phyloP scores from a whole-genome alignment of 2,888 invertebrate species.

The Tuberolachnus salignus region DNA sequence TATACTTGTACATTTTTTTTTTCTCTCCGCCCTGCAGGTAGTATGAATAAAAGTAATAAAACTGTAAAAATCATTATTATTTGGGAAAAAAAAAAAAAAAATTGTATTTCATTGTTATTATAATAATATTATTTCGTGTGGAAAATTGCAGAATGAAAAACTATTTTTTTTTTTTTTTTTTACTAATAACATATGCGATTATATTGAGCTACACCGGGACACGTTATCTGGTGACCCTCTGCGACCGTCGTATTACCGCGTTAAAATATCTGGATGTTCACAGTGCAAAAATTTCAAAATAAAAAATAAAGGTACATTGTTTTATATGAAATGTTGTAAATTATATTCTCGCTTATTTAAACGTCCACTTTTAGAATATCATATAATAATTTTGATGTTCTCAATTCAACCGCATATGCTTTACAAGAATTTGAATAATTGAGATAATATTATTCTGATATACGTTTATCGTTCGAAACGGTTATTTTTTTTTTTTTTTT shows the following conservation, averaged over 20 bases:
- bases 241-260: not conserved
- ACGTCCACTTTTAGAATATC: not conserved
- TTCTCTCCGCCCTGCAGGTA: too few relatives aligned
- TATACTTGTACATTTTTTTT: too few relatives aligned
- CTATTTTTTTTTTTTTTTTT: slow-evolving; percentile 7
- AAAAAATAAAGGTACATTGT: too few relatives aligned
- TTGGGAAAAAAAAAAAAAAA: too few relatives aligned
- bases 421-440: not conserved
- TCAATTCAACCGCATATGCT: not conserved
- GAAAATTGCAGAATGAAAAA: slow-evolving; percentile 5
- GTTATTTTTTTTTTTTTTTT: too few relatives aligned
- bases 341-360: not conserved
- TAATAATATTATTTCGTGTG: not conserved
- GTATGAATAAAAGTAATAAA: too few relatives aligned
- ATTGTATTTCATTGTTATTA: too few relatives aligned
- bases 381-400: not conserved
- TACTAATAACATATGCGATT: slow-evolving; percentile 6
- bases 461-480: too few relatives aligned
- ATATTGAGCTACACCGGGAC: not conserved
- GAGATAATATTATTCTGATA: too few relatives aligned
- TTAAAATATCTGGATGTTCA: not conserved
- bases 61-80: too few relatives aligned
- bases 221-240: not conserved
- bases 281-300: too few relatives aligned
- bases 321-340: not conserved